Percentiles rank a stretch among this genome's conserved stretches.
Evolutionary conservation across 2,113 vertebrate genomes (phyloP).

Genomic region (Nesoenas mayeri): DNA sequence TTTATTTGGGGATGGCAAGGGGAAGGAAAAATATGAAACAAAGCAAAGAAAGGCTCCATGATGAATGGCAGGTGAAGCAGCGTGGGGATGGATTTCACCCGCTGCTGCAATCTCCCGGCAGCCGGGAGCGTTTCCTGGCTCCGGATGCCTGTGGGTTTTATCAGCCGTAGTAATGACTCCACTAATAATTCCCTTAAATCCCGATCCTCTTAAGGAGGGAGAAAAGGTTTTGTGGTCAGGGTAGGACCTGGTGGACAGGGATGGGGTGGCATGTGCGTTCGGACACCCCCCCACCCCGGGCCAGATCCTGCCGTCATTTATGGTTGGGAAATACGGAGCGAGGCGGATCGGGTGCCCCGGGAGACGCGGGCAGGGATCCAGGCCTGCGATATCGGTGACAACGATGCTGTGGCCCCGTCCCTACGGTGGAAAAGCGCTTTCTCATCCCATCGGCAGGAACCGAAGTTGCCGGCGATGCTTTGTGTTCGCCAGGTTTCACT

Average conservation of each 20-base stretch:
- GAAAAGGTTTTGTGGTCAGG: background rate
- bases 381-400: background rate
- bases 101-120: slow-evolving; percentile 1
- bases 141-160: background rate
- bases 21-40: background rate
- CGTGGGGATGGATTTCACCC: background rate
- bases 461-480: background rate
- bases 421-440: background rate
- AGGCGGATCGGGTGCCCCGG: background rate
- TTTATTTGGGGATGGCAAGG: background rate
- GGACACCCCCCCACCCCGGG: background rate
- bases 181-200: background rate
- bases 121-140: background rate
- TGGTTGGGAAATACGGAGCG: background rate
- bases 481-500: background rate
- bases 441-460: background rate
- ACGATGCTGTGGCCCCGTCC: background rate
- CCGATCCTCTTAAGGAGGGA: background rate
- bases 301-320: background rate
- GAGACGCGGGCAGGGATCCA: background rate
- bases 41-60: slow-evolving; percentile 41
- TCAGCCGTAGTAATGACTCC: background rate
- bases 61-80: slow-evolving; percentile 8
- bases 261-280: accelerated
- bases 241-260: background rate